A percentile compares a stretch with the other conserved stretches of the same genome.
These are phyloP conservation scores for Erebia palarica DNA, from an alignment of 2,888 invertebrate genomes.

Conservation along the genomic window DNA sequence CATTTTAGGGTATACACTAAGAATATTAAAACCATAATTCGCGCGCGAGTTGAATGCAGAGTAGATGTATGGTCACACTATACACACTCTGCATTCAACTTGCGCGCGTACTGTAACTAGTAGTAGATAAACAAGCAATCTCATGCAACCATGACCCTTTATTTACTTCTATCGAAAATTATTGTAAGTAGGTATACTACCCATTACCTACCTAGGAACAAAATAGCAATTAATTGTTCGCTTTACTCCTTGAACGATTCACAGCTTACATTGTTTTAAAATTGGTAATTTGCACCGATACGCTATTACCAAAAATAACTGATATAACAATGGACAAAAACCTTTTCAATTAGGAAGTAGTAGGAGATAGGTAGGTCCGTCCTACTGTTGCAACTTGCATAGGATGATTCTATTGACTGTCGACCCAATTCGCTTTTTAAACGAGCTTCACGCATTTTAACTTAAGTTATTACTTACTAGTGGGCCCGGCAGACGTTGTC, in stretches of 20 bases:
- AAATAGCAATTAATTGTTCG: slow-evolving; percentile 16
- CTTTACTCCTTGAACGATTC: slow-evolving; percentile 17
- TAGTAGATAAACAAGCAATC: too few relatives aligned
- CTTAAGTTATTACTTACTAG: too few relatives aligned
- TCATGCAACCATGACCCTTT: too few relatives aligned
- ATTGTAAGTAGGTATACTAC: neutral
- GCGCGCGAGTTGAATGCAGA: too few relatives aligned
- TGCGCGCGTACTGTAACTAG: too few relatives aligned
- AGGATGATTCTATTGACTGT: neutral
- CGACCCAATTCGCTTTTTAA: neutral
- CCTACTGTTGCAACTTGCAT: slow-evolving; percentile 2
- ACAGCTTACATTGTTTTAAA: slow-evolving; percentile 27
- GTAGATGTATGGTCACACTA: too few relatives aligned
- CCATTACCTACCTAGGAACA: neutral
- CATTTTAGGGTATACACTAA: too few relatives aligned
- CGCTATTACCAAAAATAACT: neutral
- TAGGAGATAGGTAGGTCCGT: neutral
- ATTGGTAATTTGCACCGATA: slow-evolving; percentile 13
- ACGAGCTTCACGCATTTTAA: too few relatives aligned
- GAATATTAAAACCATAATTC: too few relatives aligned
- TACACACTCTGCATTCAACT: too few relatives aligned
- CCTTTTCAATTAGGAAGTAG: neutral
- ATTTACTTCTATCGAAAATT: neutral
- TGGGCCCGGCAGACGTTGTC: too few relatives aligned
- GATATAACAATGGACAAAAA: slow-evolving; percentile 13